These are phyloP conservation scores for Epicampocera succincta DNA, from an alignment of 2,888 invertebrate species.

Conservation along the genomic window DNA sequence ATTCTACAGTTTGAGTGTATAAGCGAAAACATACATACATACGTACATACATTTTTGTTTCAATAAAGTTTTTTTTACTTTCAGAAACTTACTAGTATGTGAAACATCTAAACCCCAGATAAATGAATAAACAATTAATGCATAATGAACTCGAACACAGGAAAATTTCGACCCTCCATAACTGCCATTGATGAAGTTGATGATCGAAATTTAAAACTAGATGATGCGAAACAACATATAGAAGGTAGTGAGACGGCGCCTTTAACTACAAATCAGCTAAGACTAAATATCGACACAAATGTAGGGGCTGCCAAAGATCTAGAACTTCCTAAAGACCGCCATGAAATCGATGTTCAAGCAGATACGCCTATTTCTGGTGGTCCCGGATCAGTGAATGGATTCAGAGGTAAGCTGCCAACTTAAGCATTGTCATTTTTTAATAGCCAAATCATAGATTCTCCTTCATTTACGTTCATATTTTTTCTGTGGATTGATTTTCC, in stretches of 20 bases:
- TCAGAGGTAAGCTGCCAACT: conserved; percentile 73
- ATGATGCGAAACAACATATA: conserved; percentile 75
- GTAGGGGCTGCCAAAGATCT: conserved; percentile 75
- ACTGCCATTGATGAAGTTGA: conserved; percentile 79
- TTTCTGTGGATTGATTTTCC: conserved; percentile 2
- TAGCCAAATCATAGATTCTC: conserved; percentile 46
- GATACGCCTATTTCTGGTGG: conserved; percentile 70
- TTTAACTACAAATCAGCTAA: conserved; percentile 78
- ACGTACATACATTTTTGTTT: no score
- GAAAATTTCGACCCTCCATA: conserved; percentile 78
- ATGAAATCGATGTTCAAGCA: conserved; percentile 61
- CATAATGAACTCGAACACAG: conserved; percentile 76
- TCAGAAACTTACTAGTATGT: conserved; percentile 39
- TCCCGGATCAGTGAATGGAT: conserved; percentile 75
- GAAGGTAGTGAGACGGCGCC: conserved; percentile 80
- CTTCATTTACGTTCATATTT: conserved; percentile 46
- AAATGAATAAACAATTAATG: conserved; percentile 40
- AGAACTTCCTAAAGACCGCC: conserved; percentile 72
- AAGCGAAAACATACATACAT: no score
- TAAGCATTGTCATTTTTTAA: conserved; percentile 23
- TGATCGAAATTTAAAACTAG: conserved; percentile 75
- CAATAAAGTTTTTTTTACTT: background rate
- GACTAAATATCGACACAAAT: conserved; percentile 76
- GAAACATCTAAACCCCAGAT: conserved; percentile 11
- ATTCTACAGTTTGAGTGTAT: background rate